Base-by-base conservation (phyloP, 2,113 vertebrate species). In the Lamprotornis superbus region DNA sequence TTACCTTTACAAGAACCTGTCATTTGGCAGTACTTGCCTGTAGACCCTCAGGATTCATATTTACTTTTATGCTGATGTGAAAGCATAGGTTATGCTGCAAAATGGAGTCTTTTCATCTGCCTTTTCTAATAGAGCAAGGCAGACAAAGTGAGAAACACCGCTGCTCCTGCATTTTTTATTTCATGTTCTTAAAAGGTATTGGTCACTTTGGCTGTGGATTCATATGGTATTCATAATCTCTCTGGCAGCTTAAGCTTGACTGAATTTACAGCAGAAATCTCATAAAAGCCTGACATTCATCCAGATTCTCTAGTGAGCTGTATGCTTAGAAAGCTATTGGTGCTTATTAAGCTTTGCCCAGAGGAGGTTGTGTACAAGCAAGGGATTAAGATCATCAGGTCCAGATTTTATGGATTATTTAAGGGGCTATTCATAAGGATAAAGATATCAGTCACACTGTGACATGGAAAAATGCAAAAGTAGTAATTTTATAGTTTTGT, bases 371-470 rank as follows among this genome's bases (percentile, higher is more conserved):
- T 31, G 47, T 73, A 39, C 46, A 88, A 89, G 57, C 2, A 0
- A 87, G 55, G 57, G 49, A 92, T 96, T 95, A 86, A 88, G 73
- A 87, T 75, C 52, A 81, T 90, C 82, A 71, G 30, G 14, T 93
- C 13, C n/a, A 60, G 50, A 37, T 78, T 87, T 96, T 68, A 70
- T 55, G 59, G 73, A 74, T 73, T 90, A 84, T 86, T 95, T 84
- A 90, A 90, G 44, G 37, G 33, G 22, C 75, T 77, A 10, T 74
- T 86, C 50, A 33, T 85, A 78, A 30, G 57, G 33, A 75, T 83
- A 91, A 95, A 83, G 59, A 37, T 80, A 71, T 75, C 49, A 87
- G 57, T 84, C 83, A 67, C 75, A n/a, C 46, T 57, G 61, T 93
- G 77, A 94, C 53, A 68, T 24, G 61, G 46, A 76, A 90, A 95